Evolutionary conservation across 2,888 invertebrate genomes (phyloP).

Genomic region (Ellobium chinense): DNA sequence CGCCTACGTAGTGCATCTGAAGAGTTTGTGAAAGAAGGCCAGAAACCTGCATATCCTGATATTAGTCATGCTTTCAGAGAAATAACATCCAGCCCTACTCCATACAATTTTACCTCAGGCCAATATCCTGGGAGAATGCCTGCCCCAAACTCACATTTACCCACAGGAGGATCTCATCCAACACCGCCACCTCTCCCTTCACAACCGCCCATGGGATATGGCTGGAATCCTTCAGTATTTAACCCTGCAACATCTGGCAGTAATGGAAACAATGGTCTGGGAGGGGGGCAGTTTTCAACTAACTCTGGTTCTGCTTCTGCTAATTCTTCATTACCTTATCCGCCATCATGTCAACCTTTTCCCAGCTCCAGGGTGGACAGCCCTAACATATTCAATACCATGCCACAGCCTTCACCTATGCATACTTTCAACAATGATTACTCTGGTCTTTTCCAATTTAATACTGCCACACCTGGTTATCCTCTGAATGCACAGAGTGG

Average conservation of each 20-base stretch:
- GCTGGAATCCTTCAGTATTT: slow-evolving; percentile 56
- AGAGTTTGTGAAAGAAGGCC: slow-evolving; percentile 47
- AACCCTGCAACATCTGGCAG: background rate
- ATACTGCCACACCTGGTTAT: background rate
- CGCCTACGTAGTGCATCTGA: slow-evolving; percentile 45
- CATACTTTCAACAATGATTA: background rate
- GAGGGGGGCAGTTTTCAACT: too few species aligned
- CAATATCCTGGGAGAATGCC: slow-evolving; percentile 21
- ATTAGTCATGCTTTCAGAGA: slow-evolving; percentile 68
- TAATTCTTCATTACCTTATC: too few species aligned
- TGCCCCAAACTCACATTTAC: background rate
- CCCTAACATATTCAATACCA: background rate
- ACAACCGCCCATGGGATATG: slow-evolving; percentile 49
- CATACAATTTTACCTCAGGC: background rate
- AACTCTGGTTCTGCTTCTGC: background rate
- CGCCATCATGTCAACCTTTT: background rate
- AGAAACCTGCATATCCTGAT: slow-evolving; percentile 62
- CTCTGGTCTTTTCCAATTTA: background rate
- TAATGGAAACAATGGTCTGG: too few species aligned
- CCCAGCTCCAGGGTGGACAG: background rate
- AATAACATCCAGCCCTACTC: slow-evolving; percentile 14
- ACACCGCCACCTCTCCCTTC: slow-evolving; percentile 10
- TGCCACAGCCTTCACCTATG: background rate
- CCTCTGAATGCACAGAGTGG: background rate
- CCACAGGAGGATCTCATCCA: background rate